Evolutionary conservation across 2,797 vertebrate genomes (phyloP).

Genomic region (Spea hammondii): DNA sequence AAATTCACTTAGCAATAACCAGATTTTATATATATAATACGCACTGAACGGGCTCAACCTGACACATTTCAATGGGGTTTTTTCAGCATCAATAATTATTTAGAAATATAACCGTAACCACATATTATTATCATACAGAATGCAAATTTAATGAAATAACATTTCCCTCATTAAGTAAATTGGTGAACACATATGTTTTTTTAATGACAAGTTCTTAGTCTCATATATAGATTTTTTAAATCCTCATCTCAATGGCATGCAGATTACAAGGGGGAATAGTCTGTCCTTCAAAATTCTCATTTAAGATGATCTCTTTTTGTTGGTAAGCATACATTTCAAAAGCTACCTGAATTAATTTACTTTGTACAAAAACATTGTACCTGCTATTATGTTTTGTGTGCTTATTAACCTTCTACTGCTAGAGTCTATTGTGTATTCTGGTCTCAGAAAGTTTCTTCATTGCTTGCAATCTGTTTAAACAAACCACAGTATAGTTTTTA

Average conservation of each 20-base stretch:
- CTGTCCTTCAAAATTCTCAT: constrained; percentile 46
- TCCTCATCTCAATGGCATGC: constrained; percentile 25
- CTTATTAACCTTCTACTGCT: neutral
- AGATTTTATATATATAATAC: too few relatives aligned
- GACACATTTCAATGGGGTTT: too few relatives aligned
- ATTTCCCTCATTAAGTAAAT: too few relatives aligned
- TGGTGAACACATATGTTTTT: too few relatives aligned
- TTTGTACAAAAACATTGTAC: constrained; percentile 12
- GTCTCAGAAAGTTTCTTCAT: neutral
- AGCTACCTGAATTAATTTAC: constrained; percentile 21
- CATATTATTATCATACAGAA: too few relatives aligned
- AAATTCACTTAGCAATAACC: too few relatives aligned
- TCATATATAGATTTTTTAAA: neutral
- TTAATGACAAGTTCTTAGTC: constrained; percentile 5
- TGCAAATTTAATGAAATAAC: too few relatives aligned
- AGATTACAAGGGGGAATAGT: constrained; percentile 36
- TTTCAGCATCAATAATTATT: too few relatives aligned
- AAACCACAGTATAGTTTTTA: neutral
- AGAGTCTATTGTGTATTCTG: neutral
- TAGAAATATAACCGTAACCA: too few relatives aligned
- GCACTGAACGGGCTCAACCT: too few relatives aligned
- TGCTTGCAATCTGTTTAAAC: neutral
- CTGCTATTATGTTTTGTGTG: constrained; percentile 7
- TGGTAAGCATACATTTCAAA: constrained; percentile 15
- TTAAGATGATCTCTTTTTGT: constrained; percentile 33